A percentile compares a stretch with the other conserved stretches of the same genome.
phyloP scores from a whole-genome alignment of 1,140 invertebrate genomes.

The Adoxophyes honmai region DNA sequence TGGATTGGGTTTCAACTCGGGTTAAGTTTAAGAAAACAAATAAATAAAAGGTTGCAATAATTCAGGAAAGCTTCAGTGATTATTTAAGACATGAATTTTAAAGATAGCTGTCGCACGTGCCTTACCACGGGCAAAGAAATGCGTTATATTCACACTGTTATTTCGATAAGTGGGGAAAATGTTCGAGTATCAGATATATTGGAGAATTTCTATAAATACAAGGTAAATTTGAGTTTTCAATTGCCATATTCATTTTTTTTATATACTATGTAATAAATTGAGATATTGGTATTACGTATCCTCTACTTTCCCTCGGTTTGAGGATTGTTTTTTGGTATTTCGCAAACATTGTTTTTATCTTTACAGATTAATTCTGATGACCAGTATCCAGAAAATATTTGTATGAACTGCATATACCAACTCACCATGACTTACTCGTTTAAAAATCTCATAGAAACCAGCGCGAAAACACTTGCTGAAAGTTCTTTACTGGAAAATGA shows the following conservation, averaged over 20 bases:
- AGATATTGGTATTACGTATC: no score
- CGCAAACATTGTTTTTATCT: no score
- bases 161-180: conserved; percentile 23
- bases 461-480: conserved; percentile 49
- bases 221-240: no score
- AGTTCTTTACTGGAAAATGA: conserved; percentile 39
- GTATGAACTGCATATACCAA: conserved; percentile 65
- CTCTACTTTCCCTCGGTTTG: no score
- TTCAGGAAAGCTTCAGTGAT: no score
- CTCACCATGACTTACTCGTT: conserved; percentile 68
- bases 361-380: conserved; percentile 52
- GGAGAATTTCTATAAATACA: conserved; percentile 56
- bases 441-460: conserved; percentile 61
- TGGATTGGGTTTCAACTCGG: no score
- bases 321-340: no score
- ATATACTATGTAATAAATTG: no score
- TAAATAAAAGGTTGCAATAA: conserved; percentile 15
- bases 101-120: conserved; percentile 55
- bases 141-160: conserved; percentile 45
- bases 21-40: conserved; percentile 1
- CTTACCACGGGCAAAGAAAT: conserved; percentile 55
- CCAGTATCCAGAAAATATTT: conserved; percentile 55
- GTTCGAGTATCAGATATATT: conserved; percentile 38
- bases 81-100: no score
- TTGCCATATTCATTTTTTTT: no score